Conservation (phyloP, 1,140 invertebrate species). For the Agraylea sexmaculata region DNA sequence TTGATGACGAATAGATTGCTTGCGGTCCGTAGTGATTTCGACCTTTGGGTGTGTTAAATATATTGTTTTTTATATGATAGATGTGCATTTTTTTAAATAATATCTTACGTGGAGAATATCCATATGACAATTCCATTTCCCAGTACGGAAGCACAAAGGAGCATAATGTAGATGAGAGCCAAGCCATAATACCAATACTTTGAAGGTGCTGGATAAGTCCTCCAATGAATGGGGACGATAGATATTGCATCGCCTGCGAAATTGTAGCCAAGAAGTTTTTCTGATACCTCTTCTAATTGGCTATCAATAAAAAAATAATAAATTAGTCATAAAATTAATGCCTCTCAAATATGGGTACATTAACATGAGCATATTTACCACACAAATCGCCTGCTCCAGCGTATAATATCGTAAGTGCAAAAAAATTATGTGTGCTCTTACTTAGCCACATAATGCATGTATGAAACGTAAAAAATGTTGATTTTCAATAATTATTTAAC, state of each 20-base stretch:
- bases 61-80: constrained; percentile 20
- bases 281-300: constrained; percentile 30
- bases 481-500: not conserved
- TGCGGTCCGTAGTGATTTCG: constrained; percentile 59
- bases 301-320: constrained; percentile 21
- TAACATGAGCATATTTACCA: no score
- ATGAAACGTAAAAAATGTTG: not conserved
- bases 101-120: constrained; percentile 64
- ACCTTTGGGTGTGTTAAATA: constrained; percentile 35
- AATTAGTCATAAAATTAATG: not conserved
- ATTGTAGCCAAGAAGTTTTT: constrained; percentile 52
- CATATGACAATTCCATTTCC: constrained; percentile 74
- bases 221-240: constrained; percentile 61
- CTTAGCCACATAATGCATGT: not conserved
- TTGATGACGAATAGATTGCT: constrained; percentile 73
- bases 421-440: constrained; percentile 1
- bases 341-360: not conserved
- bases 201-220: constrained; percentile 51
- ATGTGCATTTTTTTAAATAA: not conserved
- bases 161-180: constrained; percentile 56
- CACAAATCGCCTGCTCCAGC: no score
- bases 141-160: constrained; percentile 53
- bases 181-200: constrained; percentile 62
- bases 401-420: no score
- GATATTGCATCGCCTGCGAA: constrained; percentile 54